These are phyloP conservation scores for Morone chrysops DNA, from an alignment of 2,113 vertebrate species.

Conservation along the genomic window DNA sequence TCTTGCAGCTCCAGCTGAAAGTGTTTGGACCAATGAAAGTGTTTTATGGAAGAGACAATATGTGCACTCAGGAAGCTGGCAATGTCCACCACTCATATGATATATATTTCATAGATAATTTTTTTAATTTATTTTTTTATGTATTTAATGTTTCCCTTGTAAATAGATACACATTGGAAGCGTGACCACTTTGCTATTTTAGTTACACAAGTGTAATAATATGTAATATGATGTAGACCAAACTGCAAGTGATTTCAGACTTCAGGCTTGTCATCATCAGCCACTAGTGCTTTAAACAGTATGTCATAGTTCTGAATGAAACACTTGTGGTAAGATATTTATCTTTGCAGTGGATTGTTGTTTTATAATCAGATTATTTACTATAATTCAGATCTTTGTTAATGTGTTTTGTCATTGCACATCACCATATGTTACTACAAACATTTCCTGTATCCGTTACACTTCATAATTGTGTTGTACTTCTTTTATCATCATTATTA, in stretches of 20 bases:
- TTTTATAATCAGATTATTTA: not conserved
- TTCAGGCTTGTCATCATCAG: not conserved
- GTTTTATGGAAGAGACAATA: not conserved
- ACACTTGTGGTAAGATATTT: constrained; percentile 1
- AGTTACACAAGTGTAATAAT: constrained; percentile 10
- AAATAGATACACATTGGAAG: constrained; percentile 34
- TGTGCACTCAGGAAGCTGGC: constrained; percentile 60
- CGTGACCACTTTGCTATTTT: constrained; percentile 47
- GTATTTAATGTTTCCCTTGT: constrained; percentile 64
- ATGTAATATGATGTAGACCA: constrained; percentile 1
- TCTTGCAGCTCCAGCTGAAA: constrained; percentile 77
- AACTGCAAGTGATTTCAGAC: not conserved
- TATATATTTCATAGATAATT: constrained; percentile 47
- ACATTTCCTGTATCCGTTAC: not conserved
- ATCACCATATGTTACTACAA: not conserved
- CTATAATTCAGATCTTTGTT: not conserved
- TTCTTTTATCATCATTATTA: not conserved
- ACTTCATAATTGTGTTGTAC: not conserved
- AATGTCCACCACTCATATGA: not conserved
- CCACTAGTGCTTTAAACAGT: not conserved
- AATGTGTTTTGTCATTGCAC: not conserved
- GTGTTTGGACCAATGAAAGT: not conserved
- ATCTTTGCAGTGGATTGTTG: not conserved
- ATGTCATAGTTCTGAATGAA: not conserved
- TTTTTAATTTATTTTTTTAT: constrained; percentile 75